A percentile compares a stretch with the other conserved stretches of the same genome.
These are phyloP conservation scores for Drosophila ochracea DNA, from an alignment of 2,888 invertebrate species.

Conservation along the genomic window DNA sequence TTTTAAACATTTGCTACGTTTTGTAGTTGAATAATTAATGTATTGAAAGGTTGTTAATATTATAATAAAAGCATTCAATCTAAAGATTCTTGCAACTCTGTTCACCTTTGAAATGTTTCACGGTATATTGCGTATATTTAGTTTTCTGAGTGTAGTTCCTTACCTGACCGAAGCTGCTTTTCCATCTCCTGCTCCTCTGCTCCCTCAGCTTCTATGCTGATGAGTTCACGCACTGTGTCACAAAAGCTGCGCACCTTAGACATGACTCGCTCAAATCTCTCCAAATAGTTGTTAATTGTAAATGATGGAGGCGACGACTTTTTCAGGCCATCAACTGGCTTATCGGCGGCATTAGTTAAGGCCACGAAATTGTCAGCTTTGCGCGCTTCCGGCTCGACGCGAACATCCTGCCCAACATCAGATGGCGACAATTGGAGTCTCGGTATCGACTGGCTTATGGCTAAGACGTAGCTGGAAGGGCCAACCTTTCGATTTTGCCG, in stretches of 20 bases:
- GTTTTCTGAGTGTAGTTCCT: neutral
- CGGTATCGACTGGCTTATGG: constrained; percentile 63
- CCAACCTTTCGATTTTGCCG: constrained; percentile 40
- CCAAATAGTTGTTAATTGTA: constrained; percentile 55
- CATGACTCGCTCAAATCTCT: constrained; percentile 63
- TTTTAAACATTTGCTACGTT: neutral
- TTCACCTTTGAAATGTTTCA: neutral
- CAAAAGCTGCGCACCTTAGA: constrained; percentile 71
- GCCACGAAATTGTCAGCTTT: constrained; percentile 22
- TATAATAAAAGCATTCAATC: neutral
- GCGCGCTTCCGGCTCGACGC: constrained; percentile 49
- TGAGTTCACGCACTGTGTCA: constrained; percentile 65
- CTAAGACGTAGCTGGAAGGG: constrained; percentile 62
- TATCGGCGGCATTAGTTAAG: constrained; percentile 38
- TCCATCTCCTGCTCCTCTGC: neutral
- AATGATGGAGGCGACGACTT: constrained; percentile 18
- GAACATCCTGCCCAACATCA: constrained; percentile 20
- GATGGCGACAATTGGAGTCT: constrained; percentile 46
- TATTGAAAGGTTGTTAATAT: neutral
- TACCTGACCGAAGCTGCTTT: constrained; percentile 26
- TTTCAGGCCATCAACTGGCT: constrained; percentile 18
- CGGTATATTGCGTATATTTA: neutral
- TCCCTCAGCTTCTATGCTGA: constrained; percentile 44
- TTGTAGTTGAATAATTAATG: neutral
- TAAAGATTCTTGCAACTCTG: neutral